A percentile compares a stretch with the other conserved stretches of the same genome.
These are phyloP conservation scores for Phymastichus coffea DNA, from an alignment of 1,140 invertebrate genomes.

Conservation along the genomic window DNA sequence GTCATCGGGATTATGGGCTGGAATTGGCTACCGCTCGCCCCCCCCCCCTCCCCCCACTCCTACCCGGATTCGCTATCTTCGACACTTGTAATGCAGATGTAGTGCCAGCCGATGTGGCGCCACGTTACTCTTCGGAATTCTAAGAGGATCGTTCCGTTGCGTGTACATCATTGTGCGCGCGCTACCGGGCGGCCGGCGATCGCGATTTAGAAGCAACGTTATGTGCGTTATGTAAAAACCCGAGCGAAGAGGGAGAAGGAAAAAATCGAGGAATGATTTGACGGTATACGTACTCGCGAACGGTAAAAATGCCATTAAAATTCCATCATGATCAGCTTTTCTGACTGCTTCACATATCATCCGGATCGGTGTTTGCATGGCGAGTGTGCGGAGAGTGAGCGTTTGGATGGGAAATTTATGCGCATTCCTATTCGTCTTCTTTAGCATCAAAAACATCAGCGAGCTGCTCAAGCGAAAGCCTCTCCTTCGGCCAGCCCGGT, in stretches of 20 bases:
- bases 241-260: background rate
- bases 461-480: background rate
- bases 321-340: conserved; percentile 43
- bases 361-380: conserved; percentile 17
- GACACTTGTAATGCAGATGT: conserved; percentile 24
- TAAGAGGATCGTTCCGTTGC: too few relatives aligned
- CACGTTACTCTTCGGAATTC: conserved; percentile 1
- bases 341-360: conserved; percentile 21
- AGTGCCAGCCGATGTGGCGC: background rate
- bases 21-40: conserved; percentile 42
- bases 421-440: conserved; percentile 28
- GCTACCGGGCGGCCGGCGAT: too few relatives aligned
- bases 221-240: too few relatives aligned
- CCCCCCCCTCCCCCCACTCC: conserved; percentile 19
- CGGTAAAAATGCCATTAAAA: conserved; percentile 44
- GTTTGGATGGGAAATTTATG: conserved; percentile 20
- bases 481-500: background rate
- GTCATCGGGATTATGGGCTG: conserved; percentile 54
- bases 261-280: conserved; percentile 37
- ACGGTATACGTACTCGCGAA: conserved; percentile 19
- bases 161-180: too few relatives aligned
- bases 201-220: too few relatives aligned
- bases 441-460: conserved; percentile 25
- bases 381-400: background rate
- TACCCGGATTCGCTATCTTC: too few relatives aligned